A percentile compares a stretch with the other conserved stretches of the same genome.
Conservation (phyloP, 1,140 invertebrate species). For the Stegodyphus mimosarum region DNA sequence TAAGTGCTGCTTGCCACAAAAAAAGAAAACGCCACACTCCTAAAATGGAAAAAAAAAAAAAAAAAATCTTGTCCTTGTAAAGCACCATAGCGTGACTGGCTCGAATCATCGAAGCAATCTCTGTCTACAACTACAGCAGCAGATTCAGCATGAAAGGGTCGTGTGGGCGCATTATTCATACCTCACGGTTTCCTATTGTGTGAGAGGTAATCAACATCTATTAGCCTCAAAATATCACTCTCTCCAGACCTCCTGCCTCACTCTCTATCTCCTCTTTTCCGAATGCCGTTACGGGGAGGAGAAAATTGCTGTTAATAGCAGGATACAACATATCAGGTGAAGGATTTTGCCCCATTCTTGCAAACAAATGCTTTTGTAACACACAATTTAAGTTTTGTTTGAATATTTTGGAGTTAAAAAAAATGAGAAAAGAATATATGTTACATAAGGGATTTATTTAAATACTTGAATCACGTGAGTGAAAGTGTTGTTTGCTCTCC, state of each 20-base stretch:
- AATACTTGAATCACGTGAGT: too few species aligned
- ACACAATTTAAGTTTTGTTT: too few species aligned
- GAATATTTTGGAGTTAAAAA: too few species aligned
- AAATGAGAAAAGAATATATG: too few species aligned
- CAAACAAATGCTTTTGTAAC: too few species aligned
- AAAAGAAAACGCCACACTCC: too few species aligned
- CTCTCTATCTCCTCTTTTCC: background rate
- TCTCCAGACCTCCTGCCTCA: constrained; percentile 6
- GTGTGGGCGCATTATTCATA: constrained; percentile 7
- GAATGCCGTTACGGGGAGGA: background rate
- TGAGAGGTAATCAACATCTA: constrained; percentile 24
- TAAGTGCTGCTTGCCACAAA: too few species aligned
- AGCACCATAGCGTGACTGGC: constrained; percentile 21
- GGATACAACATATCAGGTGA: too few species aligned
- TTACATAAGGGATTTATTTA: too few species aligned
- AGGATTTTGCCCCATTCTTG: too few species aligned
- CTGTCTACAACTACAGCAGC: background rate
- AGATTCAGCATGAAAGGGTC: background rate
- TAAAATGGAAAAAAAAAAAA: constrained; percentile 10
- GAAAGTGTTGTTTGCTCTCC: too few species aligned
- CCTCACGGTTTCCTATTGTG: constrained; percentile 24
- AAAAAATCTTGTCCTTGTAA: constrained; percentile 27
- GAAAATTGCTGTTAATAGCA: too few species aligned
- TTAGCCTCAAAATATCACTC: constrained; percentile 35
- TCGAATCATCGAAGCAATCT: background rate